Evolutionary conservation across 2,113 vertebrate species (phyloP).

Genomic region (Thomomys bottae): DNA sequence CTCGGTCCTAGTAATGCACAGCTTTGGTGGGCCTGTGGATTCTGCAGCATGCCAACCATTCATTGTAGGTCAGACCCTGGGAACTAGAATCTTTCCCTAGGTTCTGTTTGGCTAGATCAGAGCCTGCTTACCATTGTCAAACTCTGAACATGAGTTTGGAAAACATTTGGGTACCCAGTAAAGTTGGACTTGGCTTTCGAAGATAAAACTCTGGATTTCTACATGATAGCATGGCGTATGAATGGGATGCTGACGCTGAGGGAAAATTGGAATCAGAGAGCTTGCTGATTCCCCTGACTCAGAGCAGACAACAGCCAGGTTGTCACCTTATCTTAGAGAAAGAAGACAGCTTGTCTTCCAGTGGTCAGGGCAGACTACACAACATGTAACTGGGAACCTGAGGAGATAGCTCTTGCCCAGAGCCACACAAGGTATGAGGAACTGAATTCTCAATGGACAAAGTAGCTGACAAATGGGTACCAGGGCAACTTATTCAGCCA

Average conservation of each 20-base stretch:
- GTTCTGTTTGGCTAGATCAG: neutral
- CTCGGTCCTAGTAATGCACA: neutral
- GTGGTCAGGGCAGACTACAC: neutral
- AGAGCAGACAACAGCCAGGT: neutral
- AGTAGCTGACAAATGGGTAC: neutral
- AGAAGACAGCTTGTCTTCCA: neutral
- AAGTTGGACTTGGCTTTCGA: neutral
- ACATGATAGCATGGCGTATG: neutral
- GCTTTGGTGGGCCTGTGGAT: neutral
- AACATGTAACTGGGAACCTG: neutral
- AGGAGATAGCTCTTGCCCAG: too few species aligned
- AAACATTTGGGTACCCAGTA: neutral
- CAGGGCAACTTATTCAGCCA: neutral
- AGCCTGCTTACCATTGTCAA: neutral
- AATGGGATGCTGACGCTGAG: neutral
- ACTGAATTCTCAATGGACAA: neutral
- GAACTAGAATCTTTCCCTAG: neutral
- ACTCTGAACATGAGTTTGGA: neutral
- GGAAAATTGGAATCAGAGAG: neutral
- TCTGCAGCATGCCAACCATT: accelerated
- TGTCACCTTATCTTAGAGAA: neutral
- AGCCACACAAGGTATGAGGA: accelerated
- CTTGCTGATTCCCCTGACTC: neutral
- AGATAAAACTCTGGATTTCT: constrained; percentile 21
- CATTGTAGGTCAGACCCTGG: neutral